Evolutionary conservation across 2,797 vertebrate genomes (phyloP), one percentile per base, ranked within the genome.

Genomic region (Lepilemur ruficaudatus): DNA sequence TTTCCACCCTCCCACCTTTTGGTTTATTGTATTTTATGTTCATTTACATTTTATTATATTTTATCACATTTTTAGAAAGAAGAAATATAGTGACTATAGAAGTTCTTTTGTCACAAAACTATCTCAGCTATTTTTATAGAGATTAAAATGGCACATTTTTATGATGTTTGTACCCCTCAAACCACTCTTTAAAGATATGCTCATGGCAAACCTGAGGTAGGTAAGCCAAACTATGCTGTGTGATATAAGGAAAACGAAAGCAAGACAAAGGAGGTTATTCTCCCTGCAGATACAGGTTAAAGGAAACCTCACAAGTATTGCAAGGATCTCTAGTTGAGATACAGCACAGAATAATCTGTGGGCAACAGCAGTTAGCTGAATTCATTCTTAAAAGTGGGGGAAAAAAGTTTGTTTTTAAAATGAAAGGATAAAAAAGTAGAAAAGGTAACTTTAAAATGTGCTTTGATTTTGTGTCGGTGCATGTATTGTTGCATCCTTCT

Each of bases 31-130:
- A 55, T 91, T 92, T 88, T 38, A 28, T 93, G 91, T 17, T 80
- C 78, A 80, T 6, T 91, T 82, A 89, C 20, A 41, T 93, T 84
- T 88, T 93, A 32, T 82, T 89, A 14, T 83, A 61, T 35, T 91
- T 76, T n/a, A 78, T 86, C 14, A 13, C 75, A 75, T 76, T 92
- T 92, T 5, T 92, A 88, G 76, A 95, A 96, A 83, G 69, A 92
- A 94, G 38, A 93, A 41, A 75, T 85, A 63, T 65, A 92, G 65
- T 75, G 18, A 95, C 3, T 92, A 11, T 35, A 88, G 43, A 92
- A 46, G 30, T 92, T 87, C 25, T 85, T 85, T 88, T 87, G 72
- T 91, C 90, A 93, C 32, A 88, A 69, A 96, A 86, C 76, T 91
- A 41, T 52, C n/a, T 75, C 38, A 75, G 22, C 41, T 93, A 18